phyloP scores from a whole-genome alignment of 2,888 invertebrate genomes.

The Aspidapion aeneum region DNA sequence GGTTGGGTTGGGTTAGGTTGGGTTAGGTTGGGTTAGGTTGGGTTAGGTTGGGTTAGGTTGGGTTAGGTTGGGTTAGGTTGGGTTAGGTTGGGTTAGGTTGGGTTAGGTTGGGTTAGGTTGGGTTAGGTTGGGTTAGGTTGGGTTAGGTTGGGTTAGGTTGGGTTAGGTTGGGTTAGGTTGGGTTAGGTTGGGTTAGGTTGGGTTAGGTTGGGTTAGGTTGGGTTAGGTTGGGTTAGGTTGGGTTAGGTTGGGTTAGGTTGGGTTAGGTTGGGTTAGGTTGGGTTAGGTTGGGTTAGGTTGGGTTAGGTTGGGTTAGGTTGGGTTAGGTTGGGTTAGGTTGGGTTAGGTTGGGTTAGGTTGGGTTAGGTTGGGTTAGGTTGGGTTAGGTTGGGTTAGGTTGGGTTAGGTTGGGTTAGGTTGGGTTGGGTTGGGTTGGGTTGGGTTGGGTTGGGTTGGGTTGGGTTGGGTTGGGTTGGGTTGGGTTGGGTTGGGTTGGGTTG shows the following conservation, averaged over 20 bases:
- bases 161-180: too few species aligned
- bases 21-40: conserved; percentile 23
- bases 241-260: too few species aligned
- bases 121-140: conserved; percentile 10
- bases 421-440: conserved; percentile 5
- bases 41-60: conserved; percentile 14
- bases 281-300: too few species aligned
- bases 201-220: too few species aligned
- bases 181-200: too few species aligned
- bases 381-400: conserved; percentile 6
- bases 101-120: conserved; percentile 16
- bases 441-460: conserved; percentile 1
- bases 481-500: conserved; percentile 11
- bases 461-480: conserved; percentile 7
- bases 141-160: too few species aligned
- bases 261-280: too few species aligned
- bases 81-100: conserved; percentile 13
- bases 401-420: neutral
- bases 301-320: too few species aligned
- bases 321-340: neutral
- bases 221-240: too few species aligned
- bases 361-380: conserved; percentile 26
- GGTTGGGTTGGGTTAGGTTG: conserved; percentile 9
- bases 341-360: neutral
- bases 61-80: conserved; percentile 5